Percentiles rank a stretch among this genome's conserved stretches.
These are phyloP conservation scores for Trichoplusia ni DNA, from an alignment of 1,140 invertebrate species.

Conservation along the genomic window DNA sequence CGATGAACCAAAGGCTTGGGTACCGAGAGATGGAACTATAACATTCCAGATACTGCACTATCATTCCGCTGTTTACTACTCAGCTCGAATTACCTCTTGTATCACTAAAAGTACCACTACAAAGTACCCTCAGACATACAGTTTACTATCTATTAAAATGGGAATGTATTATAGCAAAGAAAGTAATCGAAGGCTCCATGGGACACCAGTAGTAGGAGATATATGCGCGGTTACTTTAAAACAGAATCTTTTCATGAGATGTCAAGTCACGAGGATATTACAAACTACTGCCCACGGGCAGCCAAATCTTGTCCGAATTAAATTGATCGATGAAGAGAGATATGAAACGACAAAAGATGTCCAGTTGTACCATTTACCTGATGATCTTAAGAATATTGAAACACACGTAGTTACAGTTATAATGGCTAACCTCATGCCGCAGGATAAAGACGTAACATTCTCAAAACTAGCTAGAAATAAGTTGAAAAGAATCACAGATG, in stretches of 20 bases:
- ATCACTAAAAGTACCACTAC: constrained; percentile 38
- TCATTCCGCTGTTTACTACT: constrained; percentile 58
- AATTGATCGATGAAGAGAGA: constrained; percentile 70
- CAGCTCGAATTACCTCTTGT: constrained; percentile 59
- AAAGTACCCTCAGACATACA: constrained; percentile 62
- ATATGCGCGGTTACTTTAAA: constrained; percentile 64
- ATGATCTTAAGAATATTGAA: constrained; percentile 61
- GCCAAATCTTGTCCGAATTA: constrained; percentile 65
- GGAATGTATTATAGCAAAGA: constrained; percentile 65
- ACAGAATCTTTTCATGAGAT: constrained; percentile 60
- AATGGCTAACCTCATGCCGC: constrained; percentile 65
- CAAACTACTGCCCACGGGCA: constrained; percentile 46
- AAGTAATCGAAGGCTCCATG: constrained; percentile 59
- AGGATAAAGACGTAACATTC: constrained; percentile 69
- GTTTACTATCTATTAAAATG: constrained; percentile 64
- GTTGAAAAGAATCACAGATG: constrained; percentile 54
- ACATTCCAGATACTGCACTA: constrained; percentile 71
- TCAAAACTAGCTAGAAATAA: constrained; percentile 54
- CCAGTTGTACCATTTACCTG: constrained; percentile 67
- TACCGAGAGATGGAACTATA: constrained; percentile 63
- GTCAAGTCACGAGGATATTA: constrained; percentile 67
- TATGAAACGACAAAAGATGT: constrained; percentile 54
- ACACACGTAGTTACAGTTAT: constrained; percentile 60
- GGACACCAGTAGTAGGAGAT: constrained; percentile 63
- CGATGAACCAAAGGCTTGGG: constrained; percentile 62